Evolutionary conservation across 2,888 invertebrate genomes (phyloP).

Genomic region (Drosophila kokeensis): DNA sequence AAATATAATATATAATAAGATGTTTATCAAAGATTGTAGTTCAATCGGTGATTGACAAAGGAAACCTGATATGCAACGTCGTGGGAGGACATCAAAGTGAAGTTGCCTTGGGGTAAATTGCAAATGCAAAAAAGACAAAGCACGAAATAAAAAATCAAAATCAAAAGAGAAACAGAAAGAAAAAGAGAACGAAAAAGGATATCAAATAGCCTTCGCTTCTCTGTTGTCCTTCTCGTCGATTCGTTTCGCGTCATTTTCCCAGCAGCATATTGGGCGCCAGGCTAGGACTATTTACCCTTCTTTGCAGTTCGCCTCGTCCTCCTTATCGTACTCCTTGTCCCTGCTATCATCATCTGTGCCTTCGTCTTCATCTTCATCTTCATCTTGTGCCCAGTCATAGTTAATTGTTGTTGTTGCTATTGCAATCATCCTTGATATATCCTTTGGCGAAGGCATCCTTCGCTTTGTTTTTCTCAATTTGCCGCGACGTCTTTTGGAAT

Average conservation of each 20-base stretch:
- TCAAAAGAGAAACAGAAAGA: constrained; percentile 2
- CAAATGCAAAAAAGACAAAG: constrained; percentile 26
- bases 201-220: constrained; percentile 14
- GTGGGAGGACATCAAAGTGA: constrained; percentile 13
- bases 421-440: constrained; percentile 37
- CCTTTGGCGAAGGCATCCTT: constrained; percentile 39
- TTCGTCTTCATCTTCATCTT: constrained; percentile 17
- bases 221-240: constrained; percentile 38
- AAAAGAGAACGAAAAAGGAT: constrained; percentile 10
- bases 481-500: constrained; percentile 22
- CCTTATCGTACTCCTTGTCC: background rate
- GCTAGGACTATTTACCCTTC: constrained; percentile 40
- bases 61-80: background rate
- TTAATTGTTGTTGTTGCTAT: constrained; percentile 43
- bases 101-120: constrained; percentile 43
- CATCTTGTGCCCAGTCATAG: constrained; percentile 22
- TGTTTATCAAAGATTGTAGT: background rate
- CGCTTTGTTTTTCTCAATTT: constrained; percentile 45
- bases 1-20: too few relatives aligned
- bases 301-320: constrained; percentile 31
- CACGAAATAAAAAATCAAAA: constrained; percentile 9
- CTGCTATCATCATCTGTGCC: constrained; percentile 13
- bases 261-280: constrained; percentile 63
- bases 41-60: background rate
- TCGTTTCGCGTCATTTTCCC: constrained; percentile 62